These are phyloP conservation scores for Hemaris fuciformis DNA, from an alignment of 2,888 invertebrate genomes.

Conservation along the genomic window DNA sequence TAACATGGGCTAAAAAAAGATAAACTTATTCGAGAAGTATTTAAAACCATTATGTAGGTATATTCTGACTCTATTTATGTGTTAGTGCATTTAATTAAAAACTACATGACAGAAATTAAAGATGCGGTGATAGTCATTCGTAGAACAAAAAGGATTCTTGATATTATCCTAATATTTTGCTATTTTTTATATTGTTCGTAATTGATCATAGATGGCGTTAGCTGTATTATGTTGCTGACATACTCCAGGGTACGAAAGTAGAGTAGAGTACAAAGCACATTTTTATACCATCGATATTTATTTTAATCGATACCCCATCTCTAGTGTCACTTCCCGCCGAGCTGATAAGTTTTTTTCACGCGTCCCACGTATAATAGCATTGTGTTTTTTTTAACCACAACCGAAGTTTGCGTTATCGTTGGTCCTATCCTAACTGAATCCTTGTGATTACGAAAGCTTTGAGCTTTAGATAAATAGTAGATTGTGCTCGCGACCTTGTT, in stretches of 20 bases:
- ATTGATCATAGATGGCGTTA: too few relatives aligned
- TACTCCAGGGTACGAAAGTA: too few relatives aligned
- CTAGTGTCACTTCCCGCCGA: conserved; percentile 48
- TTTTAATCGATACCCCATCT: conserved; percentile 22
- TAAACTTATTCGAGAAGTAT: neutral
- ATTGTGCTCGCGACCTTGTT: too few relatives aligned
- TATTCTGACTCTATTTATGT: neutral
- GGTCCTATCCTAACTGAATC: conserved; percentile 41
- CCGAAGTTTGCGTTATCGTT: conserved; percentile 48
- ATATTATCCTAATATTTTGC: too few relatives aligned
- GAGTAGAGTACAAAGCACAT: neutral
- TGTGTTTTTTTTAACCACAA: conserved; percentile 50
- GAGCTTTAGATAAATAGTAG: too few relatives aligned
- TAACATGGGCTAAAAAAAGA: too few relatives aligned
- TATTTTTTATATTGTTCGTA: too few relatives aligned
- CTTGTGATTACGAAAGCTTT: conserved; percentile 19
- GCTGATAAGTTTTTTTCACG: conserved; percentile 50
- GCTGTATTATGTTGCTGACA: too few relatives aligned
- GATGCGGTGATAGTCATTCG: too few relatives aligned
- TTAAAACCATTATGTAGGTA: neutral
- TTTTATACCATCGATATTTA: conserved; percentile 19
- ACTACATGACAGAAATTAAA: too few relatives aligned
- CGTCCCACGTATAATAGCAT: conserved; percentile 52
- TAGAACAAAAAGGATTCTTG: too few relatives aligned
- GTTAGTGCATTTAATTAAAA: neutral